phyloP scores from a whole-genome alignment of 1,140 invertebrate species.

The Ips nitidus region DNA sequence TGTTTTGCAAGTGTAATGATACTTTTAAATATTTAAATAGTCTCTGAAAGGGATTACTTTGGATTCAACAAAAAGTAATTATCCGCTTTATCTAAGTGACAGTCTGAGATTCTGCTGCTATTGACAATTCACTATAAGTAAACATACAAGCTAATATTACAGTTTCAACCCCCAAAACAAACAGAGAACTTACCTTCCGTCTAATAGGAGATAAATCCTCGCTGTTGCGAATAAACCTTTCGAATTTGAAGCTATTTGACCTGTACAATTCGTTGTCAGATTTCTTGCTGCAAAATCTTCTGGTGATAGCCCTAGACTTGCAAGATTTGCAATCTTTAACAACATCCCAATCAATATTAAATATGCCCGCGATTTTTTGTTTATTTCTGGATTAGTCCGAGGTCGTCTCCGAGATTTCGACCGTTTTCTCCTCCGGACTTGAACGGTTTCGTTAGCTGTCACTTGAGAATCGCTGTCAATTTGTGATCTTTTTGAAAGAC shows the following conservation, averaged over 20 bases:
- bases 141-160: too few relatives aligned
- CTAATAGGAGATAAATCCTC: constrained; percentile 60
- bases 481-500: constrained; percentile 49
- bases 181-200: constrained; percentile 54
- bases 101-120: too few relatives aligned
- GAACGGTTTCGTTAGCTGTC: constrained; percentile 36
- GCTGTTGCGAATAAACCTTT: constrained; percentile 71
- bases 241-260: constrained; percentile 83
- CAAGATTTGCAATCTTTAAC: constrained; percentile 52
- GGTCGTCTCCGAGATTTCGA: constrained; percentile 46
- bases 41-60: too few relatives aligned
- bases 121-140: too few relatives aligned
- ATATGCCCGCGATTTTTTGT: constrained; percentile 49
- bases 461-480: constrained; percentile 38
- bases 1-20: too few relatives aligned
- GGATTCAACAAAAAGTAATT: too few relatives aligned
- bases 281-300: constrained; percentile 66
- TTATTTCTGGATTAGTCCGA: constrained; percentile 31
- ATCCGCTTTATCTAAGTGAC: too few relatives aligned
- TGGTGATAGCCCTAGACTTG: constrained; percentile 55
- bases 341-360: constrained; percentile 53
- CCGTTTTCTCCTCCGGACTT: constrained; percentile 44
- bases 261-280: constrained; percentile 81
- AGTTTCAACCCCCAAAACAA: too few relatives aligned
- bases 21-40: too few relatives aligned